phyloP scores from a whole-genome alignment of 1,140 invertebrate genomes.

The Manduca sexta region DNA sequence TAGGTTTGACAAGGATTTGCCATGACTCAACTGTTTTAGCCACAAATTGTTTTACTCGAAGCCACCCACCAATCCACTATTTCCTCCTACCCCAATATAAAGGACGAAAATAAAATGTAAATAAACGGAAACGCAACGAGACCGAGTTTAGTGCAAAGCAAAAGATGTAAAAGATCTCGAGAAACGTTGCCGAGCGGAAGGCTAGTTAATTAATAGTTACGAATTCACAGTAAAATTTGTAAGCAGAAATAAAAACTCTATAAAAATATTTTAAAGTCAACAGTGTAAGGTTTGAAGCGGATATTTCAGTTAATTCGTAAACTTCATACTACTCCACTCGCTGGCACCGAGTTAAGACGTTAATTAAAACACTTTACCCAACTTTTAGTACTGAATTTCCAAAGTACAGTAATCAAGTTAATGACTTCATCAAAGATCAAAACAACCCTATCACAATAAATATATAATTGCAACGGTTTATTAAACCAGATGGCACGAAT shows the following conservation, averaged over 20 bases:
- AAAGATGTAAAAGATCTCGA: not conserved
- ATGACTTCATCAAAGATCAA: conserved; percentile 64
- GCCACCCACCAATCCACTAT: not conserved
- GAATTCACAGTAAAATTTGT: conserved; percentile 9
- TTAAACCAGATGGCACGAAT: conserved; percentile 25
- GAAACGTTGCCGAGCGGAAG: not conserved
- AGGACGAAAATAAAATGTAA: not conserved
- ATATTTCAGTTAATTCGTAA: conserved; percentile 66
- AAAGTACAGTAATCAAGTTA: conserved; percentile 62
- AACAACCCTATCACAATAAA: conserved; percentile 52
- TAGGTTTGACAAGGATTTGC: conserved; percentile 39
- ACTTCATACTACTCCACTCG: conserved; percentile 57
- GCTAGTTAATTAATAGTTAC: conserved; percentile 11
- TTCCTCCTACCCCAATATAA: not conserved
- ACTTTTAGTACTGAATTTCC: conserved; percentile 68
- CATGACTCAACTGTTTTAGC: conserved; percentile 15
- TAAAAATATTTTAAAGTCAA: conserved; percentile 39
- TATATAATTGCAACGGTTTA: conserved; percentile 36
- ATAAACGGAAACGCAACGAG: not conserved
- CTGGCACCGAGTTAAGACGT: conserved; percentile 56
- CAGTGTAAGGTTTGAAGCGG: conserved; percentile 44
- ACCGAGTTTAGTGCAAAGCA: not conserved
- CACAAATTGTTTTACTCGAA: conserved; percentile 7
- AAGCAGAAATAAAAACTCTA: conserved; percentile 20
- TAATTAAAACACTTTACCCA: conserved; percentile 66